phyloP scores from a whole-genome alignment of 64 coral and sea anemone species.

The Montipora foliosa region DNA sequence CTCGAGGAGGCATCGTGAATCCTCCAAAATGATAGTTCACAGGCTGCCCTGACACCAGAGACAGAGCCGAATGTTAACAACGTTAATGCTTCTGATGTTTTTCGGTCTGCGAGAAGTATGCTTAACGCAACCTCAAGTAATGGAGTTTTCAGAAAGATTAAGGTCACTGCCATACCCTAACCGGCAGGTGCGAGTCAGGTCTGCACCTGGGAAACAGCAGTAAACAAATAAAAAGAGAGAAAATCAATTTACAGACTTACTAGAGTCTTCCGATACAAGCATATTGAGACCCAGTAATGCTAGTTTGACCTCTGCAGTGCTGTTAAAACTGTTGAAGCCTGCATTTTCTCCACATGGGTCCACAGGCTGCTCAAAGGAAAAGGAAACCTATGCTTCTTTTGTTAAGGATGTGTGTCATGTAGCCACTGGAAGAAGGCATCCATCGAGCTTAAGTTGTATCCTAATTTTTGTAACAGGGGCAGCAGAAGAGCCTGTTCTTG shows the following conservation, averaged over 20 bases:
- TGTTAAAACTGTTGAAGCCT: slow-evolving; percentile 37
- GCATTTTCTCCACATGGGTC: slow-evolving; percentile 67
- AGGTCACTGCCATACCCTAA: slow-evolving; percentile 22
- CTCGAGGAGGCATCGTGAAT: slow-evolving; percentile 5
- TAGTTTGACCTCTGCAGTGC: slow-evolving; percentile 24
- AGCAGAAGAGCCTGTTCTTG: slow-evolving; percentile 79
- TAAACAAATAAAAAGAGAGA: not conserved
- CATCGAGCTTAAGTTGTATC: slow-evolving; percentile 40
- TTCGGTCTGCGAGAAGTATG: slow-evolving; percentile 6
- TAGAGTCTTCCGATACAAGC: not conserved
- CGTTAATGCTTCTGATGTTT: not conserved
- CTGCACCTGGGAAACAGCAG: not conserved
- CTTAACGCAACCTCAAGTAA: not conserved
- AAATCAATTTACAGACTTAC: slow-evolving; percentile 53
- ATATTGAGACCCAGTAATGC: slow-evolving; percentile 25
- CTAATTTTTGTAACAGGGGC: slow-evolving; percentile 76
- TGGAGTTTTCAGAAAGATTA: slow-evolving; percentile 20
- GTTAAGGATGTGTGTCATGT: slow-evolving; percentile 58
- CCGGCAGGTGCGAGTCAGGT: not conserved
- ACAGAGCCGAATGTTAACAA: too few relatives aligned
- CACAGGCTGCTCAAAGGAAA: slow-evolving; percentile 48
- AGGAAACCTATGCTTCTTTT: slow-evolving; percentile 66
- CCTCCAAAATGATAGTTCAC: not conserved
- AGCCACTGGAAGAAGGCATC: slow-evolving; percentile 65
- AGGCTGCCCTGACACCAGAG: not conserved